Percentiles rank a stretch among this genome's conserved stretches.
Conservation (phyloP, 2,888 invertebrate species). For the Hydraecia micacea region DNA sequence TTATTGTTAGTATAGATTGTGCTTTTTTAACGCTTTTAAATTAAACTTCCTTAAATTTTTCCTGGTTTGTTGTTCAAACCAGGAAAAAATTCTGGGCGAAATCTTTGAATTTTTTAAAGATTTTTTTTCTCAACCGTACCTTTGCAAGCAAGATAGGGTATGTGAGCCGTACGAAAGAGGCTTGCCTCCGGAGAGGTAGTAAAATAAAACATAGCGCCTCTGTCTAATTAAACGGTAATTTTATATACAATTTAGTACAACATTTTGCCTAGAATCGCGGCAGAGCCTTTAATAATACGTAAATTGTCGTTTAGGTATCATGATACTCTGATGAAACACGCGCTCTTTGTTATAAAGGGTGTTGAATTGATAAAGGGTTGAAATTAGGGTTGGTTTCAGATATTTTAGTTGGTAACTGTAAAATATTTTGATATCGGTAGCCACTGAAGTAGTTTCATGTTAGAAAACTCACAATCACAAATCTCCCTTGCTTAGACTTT, state of each 20-base stretch:
- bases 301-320: slow-evolving; percentile 38
- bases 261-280: slow-evolving; percentile 50
- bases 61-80: neutral
- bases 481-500: too few species aligned
- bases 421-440: neutral
- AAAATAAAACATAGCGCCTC: slow-evolving; percentile 64
- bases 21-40: neutral
- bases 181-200: slow-evolving; percentile 59
- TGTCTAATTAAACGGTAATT: slow-evolving; percentile 74
- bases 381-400: neutral
- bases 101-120: fast-evolving
- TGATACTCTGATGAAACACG: slow-evolving; percentile 37
- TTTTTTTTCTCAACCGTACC: slow-evolving; percentile 32
- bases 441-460: neutral
- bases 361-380: slow-evolving; percentile 26
- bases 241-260: slow-evolving; percentile 64
- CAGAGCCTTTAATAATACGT: slow-evolving; percentile 30
- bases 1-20: too few species aligned
- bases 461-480: too few species aligned
- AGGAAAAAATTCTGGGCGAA: neutral
- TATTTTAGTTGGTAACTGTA: neutral
- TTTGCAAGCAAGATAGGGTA: slow-evolving; percentile 31
- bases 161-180: slow-evolving; percentile 48
- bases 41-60: too few species aligned
- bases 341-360: slow-evolving; percentile 22